Percentiles rank a stretch among this genome's conserved stretches.
These are phyloP conservation scores for Orthosia cruda DNA, from an alignment of 2,888 invertebrate genomes.

Conservation along the genomic window DNA sequence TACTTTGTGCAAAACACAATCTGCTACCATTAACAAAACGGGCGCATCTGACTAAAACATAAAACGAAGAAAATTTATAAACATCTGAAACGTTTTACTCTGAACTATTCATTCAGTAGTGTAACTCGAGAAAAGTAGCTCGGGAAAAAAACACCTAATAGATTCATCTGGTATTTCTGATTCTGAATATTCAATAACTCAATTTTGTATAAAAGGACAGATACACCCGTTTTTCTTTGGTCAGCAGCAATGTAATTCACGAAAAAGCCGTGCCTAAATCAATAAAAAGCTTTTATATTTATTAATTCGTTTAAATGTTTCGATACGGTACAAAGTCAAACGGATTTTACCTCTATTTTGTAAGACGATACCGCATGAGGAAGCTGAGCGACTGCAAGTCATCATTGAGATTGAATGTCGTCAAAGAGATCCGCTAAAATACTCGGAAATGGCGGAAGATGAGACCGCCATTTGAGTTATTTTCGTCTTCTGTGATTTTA, in stretches of 20 bases:
- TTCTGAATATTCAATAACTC: no score
- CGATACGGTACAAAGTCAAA: constrained; percentile 9
- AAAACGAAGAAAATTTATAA: background rate
- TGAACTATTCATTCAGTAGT: no score
- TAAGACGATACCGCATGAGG: constrained; percentile 19
- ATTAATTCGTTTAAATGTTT: constrained; percentile 13
- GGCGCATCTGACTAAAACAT: background rate
- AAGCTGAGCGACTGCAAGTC: constrained; percentile 41
- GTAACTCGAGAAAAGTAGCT: no score
- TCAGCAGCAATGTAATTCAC: background rate
- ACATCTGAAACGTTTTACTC: no score
- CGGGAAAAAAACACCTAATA: no score
- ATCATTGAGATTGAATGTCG: constrained; percentile 60
- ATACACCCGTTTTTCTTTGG: no score
- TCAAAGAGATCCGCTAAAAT: constrained; percentile 62
- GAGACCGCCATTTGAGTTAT: constrained; percentile 52
- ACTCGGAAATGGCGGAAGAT: constrained; percentile 51
- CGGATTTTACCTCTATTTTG: constrained; percentile 22
- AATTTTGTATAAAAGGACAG: background rate
- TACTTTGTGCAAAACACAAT: background rate
- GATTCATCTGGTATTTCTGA: no score
- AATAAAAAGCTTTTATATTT: background rate
- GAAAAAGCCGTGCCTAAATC: background rate
- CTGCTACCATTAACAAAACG: background rate
- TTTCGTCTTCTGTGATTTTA: constrained; percentile 26